A percentile compares a stretch with the other conserved stretches of the same genome.
These are phyloP conservation scores for Onychostruthus taczanowskii DNA, from an alignment of 2,113 vertebrate species.

Conservation along the genomic window DNA sequence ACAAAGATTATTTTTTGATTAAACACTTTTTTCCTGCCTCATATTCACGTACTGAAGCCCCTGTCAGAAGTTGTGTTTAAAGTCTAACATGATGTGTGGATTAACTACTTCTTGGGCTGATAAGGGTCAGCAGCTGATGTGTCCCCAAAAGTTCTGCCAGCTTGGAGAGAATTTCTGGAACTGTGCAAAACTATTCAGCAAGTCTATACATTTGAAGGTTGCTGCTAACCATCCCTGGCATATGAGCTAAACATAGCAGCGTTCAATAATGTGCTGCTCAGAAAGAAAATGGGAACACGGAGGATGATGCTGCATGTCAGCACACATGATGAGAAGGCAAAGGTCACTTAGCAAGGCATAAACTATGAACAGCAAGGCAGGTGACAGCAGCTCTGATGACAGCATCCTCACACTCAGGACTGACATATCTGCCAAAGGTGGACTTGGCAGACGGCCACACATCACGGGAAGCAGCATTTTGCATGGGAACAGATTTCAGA, in stretches of 20 bases:
- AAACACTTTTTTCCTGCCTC: background rate
- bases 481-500: background rate
- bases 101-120: background rate
- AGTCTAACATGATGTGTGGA: background rate
- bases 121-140: background rate
- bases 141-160: background rate
- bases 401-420: background rate
- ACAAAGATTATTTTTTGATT: background rate
- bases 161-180: slow-evolving; percentile 9
- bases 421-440: background rate
- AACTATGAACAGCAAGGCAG: background rate
- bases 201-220: background rate
- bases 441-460: background rate
- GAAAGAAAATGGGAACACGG: background rate
- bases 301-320: background rate
- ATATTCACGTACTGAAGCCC: background rate
- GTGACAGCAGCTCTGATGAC: background rate
- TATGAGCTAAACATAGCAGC: background rate
- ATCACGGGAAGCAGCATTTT: background rate
- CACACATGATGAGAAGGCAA: background rate
- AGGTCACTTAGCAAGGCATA: background rate
- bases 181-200: background rate
- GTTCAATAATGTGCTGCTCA: background rate
- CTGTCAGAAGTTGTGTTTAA: background rate
- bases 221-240: background rate